phyloP scores from a whole-genome alignment of 1,140 invertebrate species.

The Aphaenogaster floridana region DNA sequence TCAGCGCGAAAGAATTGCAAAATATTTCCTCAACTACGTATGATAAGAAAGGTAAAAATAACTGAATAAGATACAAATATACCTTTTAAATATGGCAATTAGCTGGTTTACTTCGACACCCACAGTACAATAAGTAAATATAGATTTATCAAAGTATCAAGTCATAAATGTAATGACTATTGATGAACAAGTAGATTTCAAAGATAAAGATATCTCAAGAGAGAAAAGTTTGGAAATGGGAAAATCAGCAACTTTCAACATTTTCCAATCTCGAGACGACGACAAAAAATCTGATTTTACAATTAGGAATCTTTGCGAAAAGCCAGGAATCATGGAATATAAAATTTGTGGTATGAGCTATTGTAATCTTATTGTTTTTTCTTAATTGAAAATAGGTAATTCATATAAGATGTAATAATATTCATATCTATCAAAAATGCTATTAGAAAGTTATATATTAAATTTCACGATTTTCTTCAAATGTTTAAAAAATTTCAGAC shows the following conservation, averaged over 20 bases:
- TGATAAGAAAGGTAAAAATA: conserved; percentile 19
- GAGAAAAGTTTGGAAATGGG: not conserved
- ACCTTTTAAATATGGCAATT: not conserved
- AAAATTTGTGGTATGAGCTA: conserved; percentile 69
- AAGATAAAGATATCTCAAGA: not conserved
- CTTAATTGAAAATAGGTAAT: not conserved
- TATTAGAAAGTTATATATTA: not conserved
- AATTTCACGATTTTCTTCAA: conserved; percentile 9
- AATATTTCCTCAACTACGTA: not conserved
- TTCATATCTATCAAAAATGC: not conserved
- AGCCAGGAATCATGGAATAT: conserved; percentile 49
- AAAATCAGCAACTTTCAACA: not conserved
- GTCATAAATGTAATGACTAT: not conserved
- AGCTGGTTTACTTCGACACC: not conserved
- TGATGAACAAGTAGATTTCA: not conserved
- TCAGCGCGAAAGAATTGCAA: not conserved
- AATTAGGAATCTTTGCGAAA: conserved; percentile 48
- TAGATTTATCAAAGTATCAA: not conserved
- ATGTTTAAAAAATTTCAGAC: conserved; percentile 43
- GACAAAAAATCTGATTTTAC: conserved; percentile 63
- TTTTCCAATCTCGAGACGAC: not conserved
- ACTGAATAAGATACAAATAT: not conserved
- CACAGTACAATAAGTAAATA: conserved; percentile 1
- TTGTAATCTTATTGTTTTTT: conserved; percentile 9
- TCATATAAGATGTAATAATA: not conserved